phyloP scores from a whole-genome alignment of 2,113 vertebrate species.

The Pygoscelis adeliae region DNA sequence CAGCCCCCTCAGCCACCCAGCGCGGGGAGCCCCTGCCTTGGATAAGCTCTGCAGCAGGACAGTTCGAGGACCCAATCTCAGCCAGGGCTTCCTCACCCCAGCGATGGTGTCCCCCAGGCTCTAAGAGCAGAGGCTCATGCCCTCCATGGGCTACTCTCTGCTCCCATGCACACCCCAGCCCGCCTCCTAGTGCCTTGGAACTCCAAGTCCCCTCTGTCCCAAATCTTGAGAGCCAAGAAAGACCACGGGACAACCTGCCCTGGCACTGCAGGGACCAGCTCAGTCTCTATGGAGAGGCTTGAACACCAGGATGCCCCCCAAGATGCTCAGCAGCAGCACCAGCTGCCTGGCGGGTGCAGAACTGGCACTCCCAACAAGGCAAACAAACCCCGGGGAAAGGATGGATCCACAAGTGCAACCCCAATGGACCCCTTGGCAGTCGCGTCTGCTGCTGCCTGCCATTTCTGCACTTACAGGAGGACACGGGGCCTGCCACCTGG shows the following conservation, averaged over 20 bases:
- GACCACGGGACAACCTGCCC: background rate
- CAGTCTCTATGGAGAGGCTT: background rate
- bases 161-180: background rate
- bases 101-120: background rate
- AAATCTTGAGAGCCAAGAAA: constrained; percentile 32
- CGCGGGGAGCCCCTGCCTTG: background rate
- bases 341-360: background rate
- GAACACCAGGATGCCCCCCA: background rate
- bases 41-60: background rate
- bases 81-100: background rate
- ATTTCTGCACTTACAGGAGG: background rate
- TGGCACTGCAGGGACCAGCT: background rate
- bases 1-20: background rate
- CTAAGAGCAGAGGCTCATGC: background rate
- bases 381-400: background rate
- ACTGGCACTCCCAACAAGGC: background rate
- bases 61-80: background rate
- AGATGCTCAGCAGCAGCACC: background rate
- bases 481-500: background rate
- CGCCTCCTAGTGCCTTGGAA: background rate
- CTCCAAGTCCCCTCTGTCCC: background rate
- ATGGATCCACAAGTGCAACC: background rate
- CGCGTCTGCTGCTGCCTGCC: background rate
- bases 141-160: background rate
- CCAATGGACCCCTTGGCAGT: background rate